Evolutionary conservation across 2,888 invertebrate genomes (phyloP).

Genomic region (Drosophila trichaetosa): DNA sequence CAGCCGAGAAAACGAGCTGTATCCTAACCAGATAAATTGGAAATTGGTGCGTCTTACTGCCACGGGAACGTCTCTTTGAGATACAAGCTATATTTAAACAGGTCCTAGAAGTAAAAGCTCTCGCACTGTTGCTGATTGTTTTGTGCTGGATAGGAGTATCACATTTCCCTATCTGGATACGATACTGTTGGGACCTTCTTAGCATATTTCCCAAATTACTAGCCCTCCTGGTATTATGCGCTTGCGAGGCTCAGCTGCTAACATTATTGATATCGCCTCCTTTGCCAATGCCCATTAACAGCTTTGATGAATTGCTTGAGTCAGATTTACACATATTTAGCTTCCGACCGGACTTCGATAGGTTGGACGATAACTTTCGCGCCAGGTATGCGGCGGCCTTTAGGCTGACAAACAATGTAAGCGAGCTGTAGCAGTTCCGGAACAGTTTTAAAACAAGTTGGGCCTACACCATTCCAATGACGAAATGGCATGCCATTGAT

Average conservation of each 20-base stretch:
- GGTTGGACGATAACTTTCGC: slow-evolving; percentile 28
- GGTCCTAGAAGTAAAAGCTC: too few species aligned
- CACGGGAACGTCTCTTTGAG: slow-evolving; percentile 37
- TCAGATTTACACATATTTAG: slow-evolving; percentile 50
- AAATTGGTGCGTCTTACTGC: slow-evolving; percentile 62
- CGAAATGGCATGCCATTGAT: slow-evolving; percentile 52
- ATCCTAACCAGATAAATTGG: slow-evolving; percentile 34
- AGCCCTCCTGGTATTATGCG: slow-evolving; percentile 16
- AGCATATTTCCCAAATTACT: slow-evolving; percentile 14
- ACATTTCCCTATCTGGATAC: too few species aligned
- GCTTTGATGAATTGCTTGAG: slow-evolving; percentile 47
- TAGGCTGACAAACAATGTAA: slow-evolving; percentile 33
- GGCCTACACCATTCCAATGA: slow-evolving; percentile 48
- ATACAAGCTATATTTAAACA: too few species aligned
- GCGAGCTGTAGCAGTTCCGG: slow-evolving; percentile 28
- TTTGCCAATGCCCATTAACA: slow-evolving; percentile 26
- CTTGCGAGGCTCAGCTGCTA: slow-evolving; percentile 46
- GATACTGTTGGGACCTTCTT: not conserved
- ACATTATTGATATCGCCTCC: slow-evolving; percentile 39
- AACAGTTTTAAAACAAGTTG: slow-evolving; percentile 58
- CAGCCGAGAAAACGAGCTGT: slow-evolving; percentile 11
- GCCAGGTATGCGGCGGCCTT: slow-evolving; percentile 61
- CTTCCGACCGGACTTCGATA: slow-evolving; percentile 43
- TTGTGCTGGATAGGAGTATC: too few species aligned
- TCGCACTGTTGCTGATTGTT: too few species aligned